Conservation (phyloP, 2,797 vertebrate genomes). For the Sebastes steindachneri region DNA sequence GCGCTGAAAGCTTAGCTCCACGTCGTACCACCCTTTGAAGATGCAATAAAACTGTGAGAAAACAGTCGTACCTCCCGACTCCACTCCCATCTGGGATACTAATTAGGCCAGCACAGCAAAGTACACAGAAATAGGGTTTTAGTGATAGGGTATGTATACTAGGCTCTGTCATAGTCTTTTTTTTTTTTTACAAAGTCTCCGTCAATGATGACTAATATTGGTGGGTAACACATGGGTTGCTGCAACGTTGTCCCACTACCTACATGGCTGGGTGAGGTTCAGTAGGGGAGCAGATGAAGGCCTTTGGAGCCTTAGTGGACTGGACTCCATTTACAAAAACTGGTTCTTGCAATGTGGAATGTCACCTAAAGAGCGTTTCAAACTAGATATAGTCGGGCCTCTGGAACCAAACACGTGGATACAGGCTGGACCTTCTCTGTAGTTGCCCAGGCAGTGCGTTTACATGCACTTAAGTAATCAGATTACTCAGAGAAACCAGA, state of each 20-base stretch:
- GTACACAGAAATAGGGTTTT: constrained; percentile 22
- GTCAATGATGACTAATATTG: not conserved
- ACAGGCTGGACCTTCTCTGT: not conserved
- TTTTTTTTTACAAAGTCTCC: not conserved
- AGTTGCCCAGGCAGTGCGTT: not conserved
- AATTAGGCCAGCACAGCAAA: constrained; percentile 71
- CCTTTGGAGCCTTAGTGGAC: not conserved
- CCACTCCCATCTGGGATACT: constrained; percentile 62
- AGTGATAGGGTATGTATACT: constrained; percentile 11
- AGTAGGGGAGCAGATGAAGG: not conserved
- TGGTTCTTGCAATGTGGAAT: not conserved
- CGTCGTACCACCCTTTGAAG: constrained; percentile 71
- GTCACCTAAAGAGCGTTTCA: not conserved
- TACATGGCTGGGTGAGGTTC: not conserved
- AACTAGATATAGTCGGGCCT: not conserved
- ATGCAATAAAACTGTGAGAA: constrained; percentile 71
- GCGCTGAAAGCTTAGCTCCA: constrained; percentile 28
- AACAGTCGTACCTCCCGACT: constrained; percentile 58
- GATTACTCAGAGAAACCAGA: not conserved
- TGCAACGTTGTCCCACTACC: not conserved
- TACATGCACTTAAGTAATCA: not conserved
- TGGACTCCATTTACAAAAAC: not conserved
- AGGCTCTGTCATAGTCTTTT: constrained; percentile 1
- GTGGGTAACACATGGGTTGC: not conserved
- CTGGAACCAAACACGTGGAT: not conserved